These are phyloP conservation scores for Callocephalon fimbriatum DNA, from an alignment of 2,113 vertebrate genomes.

Conservation along the genomic window DNA sequence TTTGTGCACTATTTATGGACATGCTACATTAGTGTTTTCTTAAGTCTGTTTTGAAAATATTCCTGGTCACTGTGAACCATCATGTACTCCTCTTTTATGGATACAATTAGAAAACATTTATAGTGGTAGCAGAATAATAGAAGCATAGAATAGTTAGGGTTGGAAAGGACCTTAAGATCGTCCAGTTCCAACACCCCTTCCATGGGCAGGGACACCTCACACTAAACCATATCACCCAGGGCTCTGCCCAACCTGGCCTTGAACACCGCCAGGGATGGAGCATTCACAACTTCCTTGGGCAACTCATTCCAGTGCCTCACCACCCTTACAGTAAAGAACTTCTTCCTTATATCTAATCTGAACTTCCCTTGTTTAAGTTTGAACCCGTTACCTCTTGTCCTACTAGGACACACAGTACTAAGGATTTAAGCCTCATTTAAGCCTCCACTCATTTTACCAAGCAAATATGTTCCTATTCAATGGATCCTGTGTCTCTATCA, in stretches of 20 bases:
- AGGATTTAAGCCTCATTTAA: neutral
- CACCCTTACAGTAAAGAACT: neutral
- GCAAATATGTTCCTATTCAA: neutral
- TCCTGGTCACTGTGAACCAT: neutral
- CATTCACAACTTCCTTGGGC: neutral
- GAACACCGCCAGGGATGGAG: neutral
- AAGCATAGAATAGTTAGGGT: neutral
- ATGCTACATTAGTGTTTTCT: neutral
- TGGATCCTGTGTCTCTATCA: neutral
- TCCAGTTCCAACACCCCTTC: neutral
- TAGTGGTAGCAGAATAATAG: neutral
- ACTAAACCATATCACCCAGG: neutral
- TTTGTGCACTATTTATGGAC: neutral
- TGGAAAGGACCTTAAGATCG: neutral
- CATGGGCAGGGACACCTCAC: neutral
- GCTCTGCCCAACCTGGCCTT: neutral
- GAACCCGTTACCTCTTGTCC: neutral
- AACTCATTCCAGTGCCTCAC: neutral
- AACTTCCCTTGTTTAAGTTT: neutral
- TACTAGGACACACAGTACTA: neutral
- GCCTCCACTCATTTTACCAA: neutral
- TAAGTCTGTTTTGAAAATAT: neutral
- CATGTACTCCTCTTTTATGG: neutral
- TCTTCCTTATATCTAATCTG: neutral
- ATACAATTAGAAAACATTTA: neutral